Conservation (phyloP, 2,888 invertebrate species). For the Nowickia ferox region DNA sequence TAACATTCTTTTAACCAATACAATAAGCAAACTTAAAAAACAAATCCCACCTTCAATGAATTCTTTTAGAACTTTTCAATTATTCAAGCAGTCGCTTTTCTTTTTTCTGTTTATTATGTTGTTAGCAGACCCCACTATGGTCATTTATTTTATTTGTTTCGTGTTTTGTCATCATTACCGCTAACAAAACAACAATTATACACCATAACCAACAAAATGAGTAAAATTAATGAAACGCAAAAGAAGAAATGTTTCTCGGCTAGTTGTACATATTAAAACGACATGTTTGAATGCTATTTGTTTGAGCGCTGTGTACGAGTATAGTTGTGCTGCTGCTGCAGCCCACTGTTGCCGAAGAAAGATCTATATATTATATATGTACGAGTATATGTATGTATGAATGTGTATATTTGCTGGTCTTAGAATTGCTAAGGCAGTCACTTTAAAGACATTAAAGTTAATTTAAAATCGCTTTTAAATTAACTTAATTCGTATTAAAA, state of each 20-base stretch:
- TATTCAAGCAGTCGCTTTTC: not conserved
- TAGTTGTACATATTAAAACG: constrained; percentile 46
- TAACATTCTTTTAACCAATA: too few species aligned
- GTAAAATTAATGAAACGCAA: constrained; percentile 3
- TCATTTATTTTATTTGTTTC: constrained; percentile 54
- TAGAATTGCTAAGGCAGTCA: constrained; percentile 43
- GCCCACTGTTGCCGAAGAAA: not conserved
- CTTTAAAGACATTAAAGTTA: constrained; percentile 78
- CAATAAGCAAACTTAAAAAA: not conserved
- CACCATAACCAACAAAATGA: constrained; percentile 31
- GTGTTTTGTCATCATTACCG: constrained; percentile 70
- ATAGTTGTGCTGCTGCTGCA: constrained; percentile 4
- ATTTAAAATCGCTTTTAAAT: constrained; percentile 82
- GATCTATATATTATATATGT: not conserved
- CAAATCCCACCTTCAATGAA: not conserved
- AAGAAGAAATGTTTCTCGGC: constrained; percentile 10
- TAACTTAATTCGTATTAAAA: constrained; percentile 80
- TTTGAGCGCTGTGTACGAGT: not conserved
- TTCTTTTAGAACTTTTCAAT: not conserved
- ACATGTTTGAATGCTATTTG: constrained; percentile 27
- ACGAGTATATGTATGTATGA: too few species aligned
- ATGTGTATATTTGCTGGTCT: not conserved
- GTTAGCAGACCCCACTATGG: constrained; percentile 44
- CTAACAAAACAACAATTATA: constrained; percentile 66
- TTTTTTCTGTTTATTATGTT: not conserved